Conservation (phyloP, 2,888 invertebrate genomes). For the Strigamia transsilvanica region DNA sequence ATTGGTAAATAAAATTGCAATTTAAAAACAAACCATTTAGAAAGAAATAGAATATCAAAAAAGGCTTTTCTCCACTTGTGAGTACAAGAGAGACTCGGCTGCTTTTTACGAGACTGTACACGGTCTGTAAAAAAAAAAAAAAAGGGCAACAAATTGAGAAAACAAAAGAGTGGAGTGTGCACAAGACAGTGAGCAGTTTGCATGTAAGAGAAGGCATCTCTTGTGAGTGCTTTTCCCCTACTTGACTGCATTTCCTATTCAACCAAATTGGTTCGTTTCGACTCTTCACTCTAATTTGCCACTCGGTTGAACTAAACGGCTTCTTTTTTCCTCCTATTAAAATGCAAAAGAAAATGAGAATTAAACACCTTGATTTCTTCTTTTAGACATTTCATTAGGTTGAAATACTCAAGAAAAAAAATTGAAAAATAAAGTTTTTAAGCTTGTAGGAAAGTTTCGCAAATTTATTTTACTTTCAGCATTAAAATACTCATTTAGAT, state of each 20-base stretch:
- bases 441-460: background rate
- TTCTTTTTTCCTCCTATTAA: conserved; percentile 18
- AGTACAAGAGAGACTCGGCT: background rate
- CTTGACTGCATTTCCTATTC: conserved; percentile 42
- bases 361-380: conserved; percentile 33
- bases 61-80: background rate
- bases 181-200: conserved; percentile 30
- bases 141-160: conserved; percentile 35
- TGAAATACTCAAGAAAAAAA: background rate
- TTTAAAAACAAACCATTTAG: conserved; percentile 16
- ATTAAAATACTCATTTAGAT: conserved; percentile 16
- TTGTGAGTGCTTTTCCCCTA: conserved; percentile 33
- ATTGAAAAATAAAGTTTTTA: background rate
- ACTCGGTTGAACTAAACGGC: conserved; percentile 38
- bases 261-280: conserved; percentile 39
- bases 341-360: conserved; percentile 30
- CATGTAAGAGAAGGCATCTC: conserved; percentile 19
- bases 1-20: background rate
- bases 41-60: background rate
- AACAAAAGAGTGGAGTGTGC: conserved; percentile 39
- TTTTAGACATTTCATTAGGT: background rate
- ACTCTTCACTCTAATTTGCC: conserved; percentile 35
- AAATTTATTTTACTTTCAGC: background rate
- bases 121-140: background rate
- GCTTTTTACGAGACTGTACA: conserved; percentile 1